phyloP scores from a whole-genome alignment of 2,888 invertebrate species.

The Diaphora mendica region DNA sequence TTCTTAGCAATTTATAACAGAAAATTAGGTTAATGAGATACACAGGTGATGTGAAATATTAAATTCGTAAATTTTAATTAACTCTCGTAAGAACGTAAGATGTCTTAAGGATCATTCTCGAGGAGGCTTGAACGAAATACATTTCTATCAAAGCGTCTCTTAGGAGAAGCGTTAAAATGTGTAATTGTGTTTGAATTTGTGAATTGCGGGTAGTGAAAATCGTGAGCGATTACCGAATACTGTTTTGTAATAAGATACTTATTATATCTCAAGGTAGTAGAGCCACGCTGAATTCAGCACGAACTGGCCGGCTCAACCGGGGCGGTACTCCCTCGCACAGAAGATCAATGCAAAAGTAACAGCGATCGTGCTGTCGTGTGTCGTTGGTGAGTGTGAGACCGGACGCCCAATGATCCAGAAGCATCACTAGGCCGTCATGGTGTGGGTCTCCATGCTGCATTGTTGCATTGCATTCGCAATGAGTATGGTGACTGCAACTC shows the following conservation, averaged over 20 bases:
- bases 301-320: too few relatives aligned
- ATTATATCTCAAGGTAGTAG: too few relatives aligned
- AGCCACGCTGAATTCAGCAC: too few relatives aligned
- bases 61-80: slow-evolving; percentile 50
- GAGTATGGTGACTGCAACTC: too few relatives aligned
- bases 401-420: too few relatives aligned
- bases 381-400: too few relatives aligned
- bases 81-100: slow-evolving; percentile 39
- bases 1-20: slow-evolving; percentile 31
- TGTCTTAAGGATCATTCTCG: slow-evolving; percentile 40
- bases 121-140: slow-evolving; percentile 28
- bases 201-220: slow-evolving; percentile 1
- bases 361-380: too few relatives aligned
- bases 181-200: slow-evolving; percentile 11
- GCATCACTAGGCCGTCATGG: too few relatives aligned
- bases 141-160: slow-evolving; percentile 23
- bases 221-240: background rate
- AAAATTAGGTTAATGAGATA: slow-evolving; percentile 50
- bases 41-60: slow-evolving; percentile 49
- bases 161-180: slow-evolving; percentile 1
- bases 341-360: too few relatives aligned
- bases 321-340: too few relatives aligned
- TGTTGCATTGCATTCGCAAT: too few relatives aligned
- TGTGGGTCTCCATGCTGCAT: too few relatives aligned
- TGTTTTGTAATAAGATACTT: background rate